Base-by-base conservation (phyloP, 1,140 invertebrate genomes). In the Laupala kohalensis region DNA sequence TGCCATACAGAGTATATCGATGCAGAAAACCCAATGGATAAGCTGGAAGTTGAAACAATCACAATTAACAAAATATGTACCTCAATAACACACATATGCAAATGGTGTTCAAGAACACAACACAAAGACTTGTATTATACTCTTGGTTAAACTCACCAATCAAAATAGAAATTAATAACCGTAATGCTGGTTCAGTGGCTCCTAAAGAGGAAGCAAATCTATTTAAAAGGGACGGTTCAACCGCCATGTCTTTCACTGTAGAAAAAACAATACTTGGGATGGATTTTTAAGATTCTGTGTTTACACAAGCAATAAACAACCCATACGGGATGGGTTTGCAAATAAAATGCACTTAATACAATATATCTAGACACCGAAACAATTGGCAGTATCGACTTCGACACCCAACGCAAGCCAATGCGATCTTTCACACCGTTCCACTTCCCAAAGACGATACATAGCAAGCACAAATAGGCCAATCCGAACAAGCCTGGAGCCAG, bases 11-110 rank as follows among this genome's bases (percentile, higher is more conserved):
- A 4, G 69, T 67, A 29, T 73, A 71, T 27, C 72, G 71, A 67
- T 73, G 72, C 23, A 73, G 19, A 37, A 73, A 28, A 24, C 64
- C 72, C 27, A 73, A 30, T 15, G 72, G 72, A 68, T 73, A 73
- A 26, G 69, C 72, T 72, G 66, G 29, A 72, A 69, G 27, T 27
- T 28, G 2, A n/a, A 64, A 28, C 5, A 12, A 72, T 27, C 28
- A 67, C 6, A 13, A 0, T 27, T n/a, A 15, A 28, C 2, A 28
- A 19, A 23, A 5, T 26, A 68, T 23, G 5, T 26, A 26, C 9
- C 30, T 69, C 67, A 68, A 68, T 12, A 30, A 27, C 24, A 29
- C 27, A 25, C 25, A 25, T 3, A 24, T 25, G 12, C 2, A 37
- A 62, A 37, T 63, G 13, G 53, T 27, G 25, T 53, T 30, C 69